Conservation (phyloP, 2,113 vertebrate species). For the Pitta sordida region DNA sequence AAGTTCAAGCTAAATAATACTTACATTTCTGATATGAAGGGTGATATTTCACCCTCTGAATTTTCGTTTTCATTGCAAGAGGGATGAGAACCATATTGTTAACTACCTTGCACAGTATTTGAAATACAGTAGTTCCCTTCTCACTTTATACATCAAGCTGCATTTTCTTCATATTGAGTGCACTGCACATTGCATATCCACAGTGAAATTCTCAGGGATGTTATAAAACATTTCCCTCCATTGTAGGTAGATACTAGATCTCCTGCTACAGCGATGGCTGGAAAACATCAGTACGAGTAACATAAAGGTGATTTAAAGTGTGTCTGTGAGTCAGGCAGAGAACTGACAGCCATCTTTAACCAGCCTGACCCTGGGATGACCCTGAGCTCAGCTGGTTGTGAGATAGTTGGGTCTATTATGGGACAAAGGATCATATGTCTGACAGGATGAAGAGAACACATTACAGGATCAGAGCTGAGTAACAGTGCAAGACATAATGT, state of each 20-base stretch:
- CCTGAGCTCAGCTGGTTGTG: conserved; percentile 74
- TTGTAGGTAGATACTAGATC: background rate
- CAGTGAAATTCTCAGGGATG: background rate
- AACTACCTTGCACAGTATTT: conserved; percentile 20
- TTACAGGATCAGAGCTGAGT: conserved; percentile 67
- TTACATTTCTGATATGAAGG: conserved; percentile 52
- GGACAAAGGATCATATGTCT: conserved; percentile 74
- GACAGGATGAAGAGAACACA: conserved; percentile 63
- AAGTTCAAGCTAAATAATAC: conserved; percentile 59
- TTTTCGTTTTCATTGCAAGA: conserved; percentile 32
- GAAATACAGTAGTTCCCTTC: conserved; percentile 49
- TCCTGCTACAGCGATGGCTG: conserved; percentile 56
- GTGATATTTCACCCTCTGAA: conserved; percentile 28
- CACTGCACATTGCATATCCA: background rate
- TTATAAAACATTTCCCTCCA: background rate
- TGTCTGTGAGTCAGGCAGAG: conserved; percentile 52
- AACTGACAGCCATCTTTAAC: conserved; percentile 80
- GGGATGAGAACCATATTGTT: conserved; percentile 16
- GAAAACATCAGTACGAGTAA: conserved; percentile 68
- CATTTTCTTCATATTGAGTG: background rate
- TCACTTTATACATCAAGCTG: background rate
- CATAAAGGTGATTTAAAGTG: conserved; percentile 75
- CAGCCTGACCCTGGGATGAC: conserved; percentile 79
- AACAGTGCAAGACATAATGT: conserved; percentile 56
- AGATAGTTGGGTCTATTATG: conserved; percentile 70